Conservation (phyloP, 1,140 invertebrate species). For the Megalonaias nervosa region DNA sequence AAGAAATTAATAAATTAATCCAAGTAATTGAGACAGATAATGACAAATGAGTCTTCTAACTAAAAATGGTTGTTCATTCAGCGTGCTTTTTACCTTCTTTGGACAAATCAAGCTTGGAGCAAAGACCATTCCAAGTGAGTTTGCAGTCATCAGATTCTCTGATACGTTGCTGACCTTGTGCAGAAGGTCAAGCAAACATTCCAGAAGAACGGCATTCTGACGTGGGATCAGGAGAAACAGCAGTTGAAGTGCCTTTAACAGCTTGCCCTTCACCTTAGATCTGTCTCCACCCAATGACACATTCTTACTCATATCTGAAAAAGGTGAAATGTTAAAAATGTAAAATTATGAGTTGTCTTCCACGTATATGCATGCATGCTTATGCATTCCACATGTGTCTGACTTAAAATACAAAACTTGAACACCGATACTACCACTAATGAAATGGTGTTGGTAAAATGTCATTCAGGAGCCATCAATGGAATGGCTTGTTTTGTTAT, state of each 20-base stretch:
- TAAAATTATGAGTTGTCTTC: too few relatives aligned
- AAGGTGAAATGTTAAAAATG: not conserved
- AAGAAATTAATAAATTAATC: too few relatives aligned
- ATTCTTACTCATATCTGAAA: slow-evolving; percentile 70
- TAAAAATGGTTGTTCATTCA: too few relatives aligned
- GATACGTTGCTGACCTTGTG: slow-evolving; percentile 81
- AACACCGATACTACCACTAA: too few relatives aligned
- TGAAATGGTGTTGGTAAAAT: too few relatives aligned
- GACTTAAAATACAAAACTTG: too few relatives aligned
- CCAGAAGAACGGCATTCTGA: slow-evolving; percentile 83
- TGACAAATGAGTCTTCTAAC: too few relatives aligned
- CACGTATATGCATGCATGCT: too few relatives aligned
- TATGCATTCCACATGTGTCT: too few relatives aligned
- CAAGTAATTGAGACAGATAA: too few relatives aligned
- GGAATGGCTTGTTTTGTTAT: too few relatives aligned
- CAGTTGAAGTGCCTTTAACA: slow-evolving; percentile 86
- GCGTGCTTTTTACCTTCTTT: slow-evolving; percentile 77
- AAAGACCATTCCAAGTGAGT: slow-evolving; percentile 91
- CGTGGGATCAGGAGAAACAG: slow-evolving; percentile 84
- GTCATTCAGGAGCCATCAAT: too few relatives aligned
- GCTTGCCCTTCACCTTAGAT: slow-evolving; percentile 51
- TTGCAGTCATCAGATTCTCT: slow-evolving; percentile 90
- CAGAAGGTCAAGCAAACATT: slow-evolving; percentile 83
- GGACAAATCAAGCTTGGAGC: slow-evolving; percentile 93
- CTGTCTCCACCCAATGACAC: slow-evolving; percentile 41